A percentile compares a stretch with the other conserved stretches of the same genome.
These are phyloP conservation scores for Itoplectis maculator DNA, from an alignment of 2,888 invertebrate genomes.

Conservation along the genomic window DNA sequence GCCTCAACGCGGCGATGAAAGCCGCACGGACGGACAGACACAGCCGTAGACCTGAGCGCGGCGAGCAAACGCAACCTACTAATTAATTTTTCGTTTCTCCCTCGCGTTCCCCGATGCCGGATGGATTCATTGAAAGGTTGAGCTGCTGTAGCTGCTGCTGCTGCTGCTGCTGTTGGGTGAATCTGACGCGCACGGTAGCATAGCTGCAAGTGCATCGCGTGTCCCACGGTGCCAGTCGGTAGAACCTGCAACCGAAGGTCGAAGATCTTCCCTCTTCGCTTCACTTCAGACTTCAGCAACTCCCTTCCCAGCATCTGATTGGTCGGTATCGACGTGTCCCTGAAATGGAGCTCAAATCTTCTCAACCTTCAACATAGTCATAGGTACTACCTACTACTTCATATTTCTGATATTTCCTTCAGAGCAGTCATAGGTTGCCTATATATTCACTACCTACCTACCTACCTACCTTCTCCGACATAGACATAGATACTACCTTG, in stretches of 20 bases:
- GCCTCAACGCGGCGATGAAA: constrained; percentile 47
- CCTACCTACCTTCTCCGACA: too few relatives aligned
- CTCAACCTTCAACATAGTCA: neutral
- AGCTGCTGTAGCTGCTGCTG: constrained; percentile 24
- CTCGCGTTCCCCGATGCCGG: constrained; percentile 44
- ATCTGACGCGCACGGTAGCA: constrained; percentile 24
- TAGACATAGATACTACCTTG: too few relatives aligned
- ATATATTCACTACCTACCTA: too few relatives aligned
- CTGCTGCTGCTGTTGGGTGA: constrained; percentile 6
- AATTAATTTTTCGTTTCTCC: constrained; percentile 67
- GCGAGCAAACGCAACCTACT: constrained; percentile 45
- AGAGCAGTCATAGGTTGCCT: too few relatives aligned
- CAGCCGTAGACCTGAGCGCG: constrained; percentile 32
- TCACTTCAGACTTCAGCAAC: too few relatives aligned
- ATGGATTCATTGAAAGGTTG: constrained; percentile 60
- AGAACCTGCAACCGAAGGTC: constrained; percentile 24
- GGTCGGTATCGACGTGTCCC: constrained; percentile 20
- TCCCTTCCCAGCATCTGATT: too few relatives aligned
- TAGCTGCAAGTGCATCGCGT: constrained; percentile 52
- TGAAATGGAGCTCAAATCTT: constrained; percentile 47
- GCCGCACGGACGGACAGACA: too few relatives aligned
- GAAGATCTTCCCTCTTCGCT: constrained; percentile 37
- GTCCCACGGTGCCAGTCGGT: constrained; percentile 63
- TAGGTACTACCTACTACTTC: too few relatives aligned
- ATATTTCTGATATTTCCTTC: too few relatives aligned